Evolutionary conservation across 1,140 invertebrate genomes (phyloP), one percentile per base, ranked within the genome.

Genomic region (Ceratina australensis): DNA sequence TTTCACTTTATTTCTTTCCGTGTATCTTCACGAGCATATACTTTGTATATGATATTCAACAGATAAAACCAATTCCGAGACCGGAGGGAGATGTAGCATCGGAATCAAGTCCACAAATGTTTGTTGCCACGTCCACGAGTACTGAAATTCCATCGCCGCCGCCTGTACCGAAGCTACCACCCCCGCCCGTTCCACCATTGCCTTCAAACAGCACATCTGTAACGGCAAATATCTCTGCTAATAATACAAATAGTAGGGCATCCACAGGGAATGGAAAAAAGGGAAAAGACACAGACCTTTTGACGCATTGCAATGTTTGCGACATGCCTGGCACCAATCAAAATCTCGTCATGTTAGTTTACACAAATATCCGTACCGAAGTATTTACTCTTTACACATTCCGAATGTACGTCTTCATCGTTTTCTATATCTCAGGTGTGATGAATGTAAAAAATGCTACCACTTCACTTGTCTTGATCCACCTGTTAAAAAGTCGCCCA

Each of bases 401-500:
- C 0, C 42, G 2, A 33, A 54, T 47, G 54, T 47, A 54, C 22
- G 42, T 76, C 49, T 74, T 74, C 42, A 26, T 26, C 26, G 15
- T 33, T 47, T 72, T 52, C 79, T 69, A 65, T 64, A 20, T 82
- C 81, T 68, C 72, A 98, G 96, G 90, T 99, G 98, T 92, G 98
- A 99, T 92, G 97, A 98, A 90, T 99, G 98, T 91, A 94, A 94
- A 87, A 96, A 96, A 88, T 95, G 96, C 81, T 98, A 97, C 92
- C 98, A 99, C 92, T 98, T 98, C 89, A 94, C 94, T 42, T 99
- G 98, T 91, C 92, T 98, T 73, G 96, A 98, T 91, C 98, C 98
- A 54, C 98, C 98, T 3, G 93, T 98, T 0, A 98, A 97, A 91
- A 98, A 98, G 90, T 96, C 97, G 60, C 98, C 98, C 2, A 98